A percentile compares a stretch with the other conserved stretches of the same genome.
Evolutionary conservation across 2,888 invertebrate genomes (phyloP).

Genomic region (Leptinotarsa rubiginosa): DNA sequence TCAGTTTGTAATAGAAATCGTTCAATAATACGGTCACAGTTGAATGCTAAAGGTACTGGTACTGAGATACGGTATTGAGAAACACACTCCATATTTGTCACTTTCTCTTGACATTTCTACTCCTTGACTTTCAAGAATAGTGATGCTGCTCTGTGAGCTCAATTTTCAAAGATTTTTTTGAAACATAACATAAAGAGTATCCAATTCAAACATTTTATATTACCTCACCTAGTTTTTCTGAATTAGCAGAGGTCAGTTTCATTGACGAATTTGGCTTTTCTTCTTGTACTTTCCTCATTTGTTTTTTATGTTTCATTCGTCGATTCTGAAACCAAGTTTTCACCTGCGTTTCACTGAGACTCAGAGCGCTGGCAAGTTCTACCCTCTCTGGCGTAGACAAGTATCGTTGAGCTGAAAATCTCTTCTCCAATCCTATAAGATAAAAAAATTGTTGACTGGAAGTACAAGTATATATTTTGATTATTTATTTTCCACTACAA

Average conservation of each 20-base stretch:
- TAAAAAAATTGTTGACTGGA: not conserved
- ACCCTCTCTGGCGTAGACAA: conserved; percentile 96
- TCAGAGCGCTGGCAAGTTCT: conserved; percentile 91
- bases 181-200: too few species aligned
- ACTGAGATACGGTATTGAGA: too few species aligned
- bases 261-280: conserved; percentile 57
- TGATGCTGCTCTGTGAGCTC: too few species aligned
- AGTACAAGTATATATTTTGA: too few species aligned
- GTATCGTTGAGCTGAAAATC: conserved; percentile 95
- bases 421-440: conserved; percentile 85
- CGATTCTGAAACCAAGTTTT: conserved; percentile 99
- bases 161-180: too few species aligned
- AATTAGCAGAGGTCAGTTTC: conserved; percentile 35
- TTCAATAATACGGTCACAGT: too few species aligned
- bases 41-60: too few species aligned
- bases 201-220: not conserved
- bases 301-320: conserved; percentile 96
- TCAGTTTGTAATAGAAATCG: too few species aligned
- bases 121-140: too few species aligned
- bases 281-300: conserved; percentile 79
- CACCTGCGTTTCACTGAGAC: conserved; percentile 92
- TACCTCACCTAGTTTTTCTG: conserved; percentile 45
- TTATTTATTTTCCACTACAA: too few species aligned
- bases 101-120: too few species aligned
- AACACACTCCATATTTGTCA: too few species aligned